phyloP scores from a whole-genome alignment of 1,140 invertebrate species.

The Drosophila arizonae region DNA sequence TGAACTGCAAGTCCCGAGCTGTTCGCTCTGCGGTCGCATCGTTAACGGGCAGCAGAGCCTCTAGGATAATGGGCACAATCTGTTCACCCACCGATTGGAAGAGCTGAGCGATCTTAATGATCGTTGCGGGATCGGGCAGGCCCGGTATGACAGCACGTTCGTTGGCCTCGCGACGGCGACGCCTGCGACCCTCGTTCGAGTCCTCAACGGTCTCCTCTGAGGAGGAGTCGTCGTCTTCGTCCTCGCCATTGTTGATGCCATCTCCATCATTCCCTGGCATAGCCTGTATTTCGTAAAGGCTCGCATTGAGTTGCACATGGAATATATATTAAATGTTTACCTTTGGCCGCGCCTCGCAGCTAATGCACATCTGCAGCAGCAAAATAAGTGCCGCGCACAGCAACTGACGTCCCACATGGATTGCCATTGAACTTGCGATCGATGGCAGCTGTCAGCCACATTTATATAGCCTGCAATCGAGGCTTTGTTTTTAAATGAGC shows the following conservation, averaged over 20 bases:
- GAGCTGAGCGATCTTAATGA: constrained; percentile 75
- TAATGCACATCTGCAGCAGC: constrained; percentile 41
- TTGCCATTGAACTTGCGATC: constrained; percentile 44
- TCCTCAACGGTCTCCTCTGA: constrained; percentile 78
- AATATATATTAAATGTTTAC: constrained; percentile 18
- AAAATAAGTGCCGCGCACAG: constrained; percentile 41
- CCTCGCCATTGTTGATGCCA: constrained; percentile 15
- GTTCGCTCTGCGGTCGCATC: constrained; percentile 51
- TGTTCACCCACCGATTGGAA: constrained; percentile 72
- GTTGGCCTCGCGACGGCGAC: constrained; percentile 54
- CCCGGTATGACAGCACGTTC: constrained; percentile 66
- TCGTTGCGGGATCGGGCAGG: constrained; percentile 74
- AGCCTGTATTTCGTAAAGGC: constrained; percentile 15
- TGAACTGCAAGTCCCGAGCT: constrained; percentile 35
- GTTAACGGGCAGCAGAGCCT: constrained; percentile 61
- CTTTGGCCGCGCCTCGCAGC: constrained; percentile 60
- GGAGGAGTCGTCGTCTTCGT: constrained; percentile 68
- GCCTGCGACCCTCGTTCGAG: constrained; percentile 42
- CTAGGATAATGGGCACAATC: constrained; percentile 68
- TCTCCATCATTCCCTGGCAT: constrained; percentile 7
- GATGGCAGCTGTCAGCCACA: constrained; percentile 16
- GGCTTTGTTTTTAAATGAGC: constrained; percentile 41
- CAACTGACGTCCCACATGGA: constrained; percentile 48
- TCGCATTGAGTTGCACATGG: background rate
- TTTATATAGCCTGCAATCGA: constrained; percentile 53